phyloP scores from a whole-genome alignment of 2,113 vertebrate genomes.

The Daubentonia madagascariensis region DNA sequence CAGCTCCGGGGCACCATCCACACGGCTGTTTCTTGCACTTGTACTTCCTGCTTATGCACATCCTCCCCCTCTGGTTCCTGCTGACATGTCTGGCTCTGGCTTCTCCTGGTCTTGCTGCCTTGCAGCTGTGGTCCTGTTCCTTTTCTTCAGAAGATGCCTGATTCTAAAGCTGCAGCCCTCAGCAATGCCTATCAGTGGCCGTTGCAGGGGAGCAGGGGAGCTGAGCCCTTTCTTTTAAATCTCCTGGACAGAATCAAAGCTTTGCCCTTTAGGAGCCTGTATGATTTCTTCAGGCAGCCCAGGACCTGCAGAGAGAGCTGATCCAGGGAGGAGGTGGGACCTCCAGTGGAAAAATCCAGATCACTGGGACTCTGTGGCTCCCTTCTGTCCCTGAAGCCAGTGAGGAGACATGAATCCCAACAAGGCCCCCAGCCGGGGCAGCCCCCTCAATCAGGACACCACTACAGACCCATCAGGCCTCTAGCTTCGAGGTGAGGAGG shows the following conservation, averaged over 20 bases:
- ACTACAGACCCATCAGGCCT: not conserved
- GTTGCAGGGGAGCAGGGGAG: rapidly evolving
- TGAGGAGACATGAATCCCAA: not conserved
- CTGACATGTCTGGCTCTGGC: not conserved
- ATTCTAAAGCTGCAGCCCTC: not conserved
- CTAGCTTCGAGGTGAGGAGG: not conserved
- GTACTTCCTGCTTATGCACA: not conserved
- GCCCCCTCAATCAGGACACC: not conserved
- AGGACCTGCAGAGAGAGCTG: too few species aligned
- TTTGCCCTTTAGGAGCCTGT: not conserved
- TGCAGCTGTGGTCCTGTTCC: rapidly evolving
- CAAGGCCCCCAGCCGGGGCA: not conserved
- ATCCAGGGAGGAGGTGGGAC: rapidly evolving
- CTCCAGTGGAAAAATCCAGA: not conserved
- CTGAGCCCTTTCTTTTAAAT: not conserved
- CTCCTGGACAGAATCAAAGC: not conserved
- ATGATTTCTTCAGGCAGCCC: too few species aligned
- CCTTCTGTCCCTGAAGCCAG: not conserved
- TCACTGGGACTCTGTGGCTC: not conserved
- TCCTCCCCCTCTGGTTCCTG: not conserved
- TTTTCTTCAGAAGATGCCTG: not conserved
- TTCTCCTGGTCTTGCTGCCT: not conserved
- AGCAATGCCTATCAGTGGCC: rapidly evolving
- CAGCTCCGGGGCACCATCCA: not conserved
- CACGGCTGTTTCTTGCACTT: not conserved